A percentile compares a stretch with the other conserved stretches of the same genome.
phyloP scores from a whole-genome alignment of 2,113 vertebrate genomes.

The Stomatorhinus ivindoensis region DNA sequence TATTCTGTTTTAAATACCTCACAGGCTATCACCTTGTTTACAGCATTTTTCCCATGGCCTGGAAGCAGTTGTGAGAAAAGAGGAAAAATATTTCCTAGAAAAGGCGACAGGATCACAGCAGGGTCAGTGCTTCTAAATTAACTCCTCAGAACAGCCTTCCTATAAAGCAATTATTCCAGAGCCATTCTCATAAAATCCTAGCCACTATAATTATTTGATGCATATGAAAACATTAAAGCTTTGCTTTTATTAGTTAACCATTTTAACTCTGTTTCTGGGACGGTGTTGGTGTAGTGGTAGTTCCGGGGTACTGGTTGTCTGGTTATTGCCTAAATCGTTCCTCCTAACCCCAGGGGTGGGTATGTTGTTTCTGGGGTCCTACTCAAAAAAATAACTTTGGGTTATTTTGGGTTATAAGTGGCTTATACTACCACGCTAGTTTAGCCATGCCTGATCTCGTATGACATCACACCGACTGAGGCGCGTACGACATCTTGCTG shows the following conservation, averaged over 20 bases:
- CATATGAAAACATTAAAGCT: background rate
- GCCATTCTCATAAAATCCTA: background rate
- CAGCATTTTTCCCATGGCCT: background rate
- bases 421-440: too few relatives aligned
- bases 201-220: background rate
- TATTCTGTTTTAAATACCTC: background rate
- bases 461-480: too few relatives aligned
- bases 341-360: background rate
- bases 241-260: background rate
- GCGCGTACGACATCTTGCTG: background rate
- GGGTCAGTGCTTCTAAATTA: background rate
- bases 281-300: background rate
- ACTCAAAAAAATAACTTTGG: background rate
- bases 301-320: background rate
- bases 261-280: background rate
- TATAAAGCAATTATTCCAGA: background rate
- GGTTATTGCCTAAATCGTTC: background rate
- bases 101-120: background rate
- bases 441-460: too few relatives aligned
- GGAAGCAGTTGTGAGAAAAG: background rate
- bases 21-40: background rate
- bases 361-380: background rate
- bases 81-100: background rate
- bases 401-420: background rate
- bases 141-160: background rate